Percentiles rank a stretch among this genome's conserved stretches.
Evolutionary conservation across 2,113 vertebrate species (phyloP).

Genomic region (Spilogale gracilis): DNA sequence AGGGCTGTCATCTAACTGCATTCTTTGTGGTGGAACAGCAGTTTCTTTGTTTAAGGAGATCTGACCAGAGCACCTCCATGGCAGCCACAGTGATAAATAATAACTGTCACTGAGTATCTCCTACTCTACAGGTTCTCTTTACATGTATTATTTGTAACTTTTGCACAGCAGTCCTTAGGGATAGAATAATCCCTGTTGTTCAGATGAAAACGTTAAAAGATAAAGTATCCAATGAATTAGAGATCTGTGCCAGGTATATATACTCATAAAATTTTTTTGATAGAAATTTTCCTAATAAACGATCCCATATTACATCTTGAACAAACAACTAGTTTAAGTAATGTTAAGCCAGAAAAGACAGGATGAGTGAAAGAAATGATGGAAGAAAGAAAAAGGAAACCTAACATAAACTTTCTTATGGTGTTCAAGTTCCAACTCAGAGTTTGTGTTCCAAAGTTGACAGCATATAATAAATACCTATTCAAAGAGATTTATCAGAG

Average conservation of each 20-base stretch:
- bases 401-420: neutral
- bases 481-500: neutral
- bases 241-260: slow-evolving; percentile 24
- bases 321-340: slow-evolving; percentile 25
- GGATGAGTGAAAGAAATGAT: neutral
- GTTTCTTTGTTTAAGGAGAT: neutral
- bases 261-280: slow-evolving; percentile 12
- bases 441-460: slow-evolving; percentile 45
- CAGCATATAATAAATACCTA: neutral
- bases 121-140: neutral
- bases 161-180: neutral
- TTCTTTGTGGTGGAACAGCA: neutral
- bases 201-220: slow-evolving; percentile 40
- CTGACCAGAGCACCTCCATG: neutral
- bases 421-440: slow-evolving; percentile 20
- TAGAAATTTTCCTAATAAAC: slow-evolving; percentile 14
- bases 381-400: slow-evolving; percentile 17
- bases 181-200: slow-evolving; percentile 17
- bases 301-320: slow-evolving; percentile 37
- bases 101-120: neutral
- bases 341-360: slow-evolving; percentile 53
- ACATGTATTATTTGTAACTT: neutral
- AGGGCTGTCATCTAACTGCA: neutral
- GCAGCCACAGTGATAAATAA: neutral
- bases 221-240: neutral